These are phyloP conservation scores for Tipula confusa DNA, from an alignment of 2,888 invertebrate species.

Conservation along the genomic window DNA sequence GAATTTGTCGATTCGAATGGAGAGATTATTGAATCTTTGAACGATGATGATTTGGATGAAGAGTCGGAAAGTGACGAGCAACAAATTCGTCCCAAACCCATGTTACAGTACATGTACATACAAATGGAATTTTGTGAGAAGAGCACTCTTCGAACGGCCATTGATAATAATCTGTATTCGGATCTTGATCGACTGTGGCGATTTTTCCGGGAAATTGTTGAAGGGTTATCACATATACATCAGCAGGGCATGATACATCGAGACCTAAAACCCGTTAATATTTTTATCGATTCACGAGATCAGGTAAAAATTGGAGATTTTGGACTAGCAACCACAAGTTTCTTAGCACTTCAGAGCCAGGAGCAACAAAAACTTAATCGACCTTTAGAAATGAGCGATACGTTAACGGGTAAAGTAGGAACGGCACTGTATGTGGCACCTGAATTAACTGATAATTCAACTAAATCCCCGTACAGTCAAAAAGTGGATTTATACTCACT, in stretches of 20 bases:
- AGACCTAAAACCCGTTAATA: constrained; percentile 78
- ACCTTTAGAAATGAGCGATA: constrained; percentile 32
- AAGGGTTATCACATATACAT: constrained; percentile 78
- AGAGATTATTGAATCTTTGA: constrained; percentile 37
- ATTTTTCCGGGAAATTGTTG: constrained; percentile 84
- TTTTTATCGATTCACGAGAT: constrained; percentile 85
- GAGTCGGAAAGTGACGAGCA: constrained; percentile 33
- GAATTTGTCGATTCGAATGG: constrained; percentile 46
- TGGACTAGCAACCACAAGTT: constrained; percentile 78
- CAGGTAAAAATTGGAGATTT: constrained; percentile 92
- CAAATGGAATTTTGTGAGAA: constrained; percentile 99
- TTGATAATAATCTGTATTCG: neutral
- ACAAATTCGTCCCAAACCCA: neutral
- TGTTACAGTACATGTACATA: constrained; percentile 66
- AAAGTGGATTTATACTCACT: constrained; percentile 76
- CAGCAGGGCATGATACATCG: constrained; percentile 79
- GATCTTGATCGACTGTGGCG: constrained; percentile 46
- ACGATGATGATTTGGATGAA: constrained; percentile 40
- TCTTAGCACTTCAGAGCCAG: constrained; percentile 49
- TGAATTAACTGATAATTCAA: constrained; percentile 63
- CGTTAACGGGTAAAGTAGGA: constrained; percentile 72
- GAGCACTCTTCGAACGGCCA: constrained; percentile 61
- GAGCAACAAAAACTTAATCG: constrained; percentile 34
- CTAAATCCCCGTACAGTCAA: constrained; percentile 71
- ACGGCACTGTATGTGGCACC: constrained; percentile 90